Evolutionary conservation across 2,113 vertebrate species (phyloP).

Genomic region (Phoenicopterus ruber): DNA sequence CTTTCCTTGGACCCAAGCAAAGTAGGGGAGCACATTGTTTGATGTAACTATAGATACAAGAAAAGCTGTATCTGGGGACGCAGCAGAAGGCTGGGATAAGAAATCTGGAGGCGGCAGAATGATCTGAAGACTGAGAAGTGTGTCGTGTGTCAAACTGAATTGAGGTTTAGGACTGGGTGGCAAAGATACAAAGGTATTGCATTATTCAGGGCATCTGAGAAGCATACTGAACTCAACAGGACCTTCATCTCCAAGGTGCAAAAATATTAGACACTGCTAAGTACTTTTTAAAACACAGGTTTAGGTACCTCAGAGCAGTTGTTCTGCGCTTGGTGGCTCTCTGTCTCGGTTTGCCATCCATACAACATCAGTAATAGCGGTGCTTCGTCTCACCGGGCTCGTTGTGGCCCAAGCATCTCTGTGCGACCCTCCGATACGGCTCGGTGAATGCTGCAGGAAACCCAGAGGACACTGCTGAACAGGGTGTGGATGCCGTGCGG

Average conservation of each 20-base stretch:
- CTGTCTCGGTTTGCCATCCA: background rate
- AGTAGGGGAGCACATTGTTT: background rate
- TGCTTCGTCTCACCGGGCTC: rapidly evolving
- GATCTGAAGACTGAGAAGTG: background rate
- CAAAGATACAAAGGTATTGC: background rate
- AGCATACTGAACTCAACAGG: background rate
- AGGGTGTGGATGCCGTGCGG: background rate
- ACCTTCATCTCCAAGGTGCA: background rate
- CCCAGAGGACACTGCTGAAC: background rate
- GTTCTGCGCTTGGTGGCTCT: background rate
- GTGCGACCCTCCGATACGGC: rapidly evolving
- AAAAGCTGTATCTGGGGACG: background rate
- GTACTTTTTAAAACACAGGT: background rate
- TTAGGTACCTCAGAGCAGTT: background rate
- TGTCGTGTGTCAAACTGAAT: background rate
- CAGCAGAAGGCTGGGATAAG: background rate
- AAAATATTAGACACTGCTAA: background rate
- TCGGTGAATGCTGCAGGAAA: rapidly evolving
- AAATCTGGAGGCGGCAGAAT: background rate
- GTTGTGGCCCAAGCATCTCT: rapidly evolving
- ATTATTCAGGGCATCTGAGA: background rate
- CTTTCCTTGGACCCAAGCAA: background rate
- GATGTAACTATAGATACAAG: background rate
- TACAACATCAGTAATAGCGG: rapidly evolving
- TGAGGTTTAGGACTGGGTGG: background rate